Percentiles rank a stretch among this genome's conserved stretches.
phyloP scores from a whole-genome alignment of 2,797 vertebrate species.

The Channallabes apus region DNA sequence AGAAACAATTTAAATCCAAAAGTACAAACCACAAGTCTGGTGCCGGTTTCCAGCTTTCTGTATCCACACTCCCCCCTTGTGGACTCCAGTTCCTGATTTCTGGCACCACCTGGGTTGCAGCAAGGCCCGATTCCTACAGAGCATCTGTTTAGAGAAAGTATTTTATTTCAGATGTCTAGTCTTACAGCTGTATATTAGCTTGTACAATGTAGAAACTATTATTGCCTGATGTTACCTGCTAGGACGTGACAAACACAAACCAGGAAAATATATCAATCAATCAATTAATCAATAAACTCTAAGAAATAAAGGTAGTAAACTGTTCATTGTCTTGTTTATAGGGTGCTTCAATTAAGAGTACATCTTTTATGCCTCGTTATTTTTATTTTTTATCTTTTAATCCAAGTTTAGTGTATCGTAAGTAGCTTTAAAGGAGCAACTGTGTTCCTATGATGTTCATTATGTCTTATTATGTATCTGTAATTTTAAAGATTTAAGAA shows the following conservation, averaged over 20 bases:
- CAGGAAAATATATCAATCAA: neutral
- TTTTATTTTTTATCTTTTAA: neutral
- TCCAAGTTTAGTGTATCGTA: neutral
- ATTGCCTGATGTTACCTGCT: neutral
- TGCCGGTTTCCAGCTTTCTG: slow-evolving; percentile 38
- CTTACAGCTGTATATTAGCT: neutral
- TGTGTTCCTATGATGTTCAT: neutral
- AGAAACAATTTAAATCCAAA: neutral
- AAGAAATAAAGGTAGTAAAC: neutral
- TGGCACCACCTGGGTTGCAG: neutral
- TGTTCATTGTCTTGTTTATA: neutral
- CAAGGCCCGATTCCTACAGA: neutral
- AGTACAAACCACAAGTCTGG: neutral
- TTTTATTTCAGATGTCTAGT: neutral
- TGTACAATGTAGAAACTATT: too few relatives aligned
- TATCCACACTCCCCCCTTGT: slow-evolving; percentile 66
- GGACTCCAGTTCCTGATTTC: slow-evolving; percentile 30
- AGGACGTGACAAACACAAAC: neutral
- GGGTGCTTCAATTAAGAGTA: neutral
- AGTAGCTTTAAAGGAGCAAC: neutral
- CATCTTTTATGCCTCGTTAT: neutral
- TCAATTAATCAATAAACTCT: neutral
- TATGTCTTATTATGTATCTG: neutral
- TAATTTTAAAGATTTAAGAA: neutral
- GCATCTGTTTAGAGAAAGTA: neutral